A percentile compares a stretch with the other conserved stretches of the same genome.
These are phyloP conservation scores for Julus scanicus DNA, from an alignment of 2,888 invertebrate species.

Conservation along the genomic window DNA sequence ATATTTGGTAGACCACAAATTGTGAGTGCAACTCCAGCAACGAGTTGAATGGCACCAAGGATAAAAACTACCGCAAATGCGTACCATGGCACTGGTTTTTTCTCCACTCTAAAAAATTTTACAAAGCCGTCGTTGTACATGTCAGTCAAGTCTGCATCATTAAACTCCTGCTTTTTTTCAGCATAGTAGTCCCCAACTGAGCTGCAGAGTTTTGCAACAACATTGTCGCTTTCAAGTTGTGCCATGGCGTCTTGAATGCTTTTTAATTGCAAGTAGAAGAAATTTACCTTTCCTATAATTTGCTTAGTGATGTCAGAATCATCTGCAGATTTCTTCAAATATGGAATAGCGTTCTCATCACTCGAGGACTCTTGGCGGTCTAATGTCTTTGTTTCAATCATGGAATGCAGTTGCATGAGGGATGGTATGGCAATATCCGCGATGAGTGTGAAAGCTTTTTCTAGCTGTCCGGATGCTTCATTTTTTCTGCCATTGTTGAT, in stretches of 20 bases:
- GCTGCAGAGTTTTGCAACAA: not conserved
- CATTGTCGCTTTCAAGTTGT: not conserved
- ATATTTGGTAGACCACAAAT: not conserved
- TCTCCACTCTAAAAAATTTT: not conserved
- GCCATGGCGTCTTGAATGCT: not conserved
- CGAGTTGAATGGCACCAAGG: not conserved
- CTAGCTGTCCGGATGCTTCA: not conserved
- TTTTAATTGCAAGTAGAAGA: conserved; percentile 10
- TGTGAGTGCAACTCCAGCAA: not conserved
- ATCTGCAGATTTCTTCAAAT: not conserved
- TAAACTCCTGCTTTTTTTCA: conserved; percentile 3
- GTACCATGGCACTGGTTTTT: conserved; percentile 7
- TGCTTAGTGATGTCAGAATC: conserved; percentile 11
- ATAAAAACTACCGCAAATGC: not conserved
- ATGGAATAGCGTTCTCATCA: not conserved
- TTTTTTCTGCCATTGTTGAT: not conserved
- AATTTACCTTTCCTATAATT: conserved; percentile 9
- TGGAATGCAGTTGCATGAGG: conserved; percentile 1
- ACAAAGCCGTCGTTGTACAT: conserved; percentile 27
- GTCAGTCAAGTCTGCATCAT: conserved; percentile 34
- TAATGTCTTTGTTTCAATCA: not conserved
- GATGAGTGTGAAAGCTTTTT: not conserved
- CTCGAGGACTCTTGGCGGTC: not conserved
- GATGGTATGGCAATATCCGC: not conserved
- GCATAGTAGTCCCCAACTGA: not conserved